Conservation (phyloP, 1,140 invertebrate species). For the Heterodera schachtii region DNA sequence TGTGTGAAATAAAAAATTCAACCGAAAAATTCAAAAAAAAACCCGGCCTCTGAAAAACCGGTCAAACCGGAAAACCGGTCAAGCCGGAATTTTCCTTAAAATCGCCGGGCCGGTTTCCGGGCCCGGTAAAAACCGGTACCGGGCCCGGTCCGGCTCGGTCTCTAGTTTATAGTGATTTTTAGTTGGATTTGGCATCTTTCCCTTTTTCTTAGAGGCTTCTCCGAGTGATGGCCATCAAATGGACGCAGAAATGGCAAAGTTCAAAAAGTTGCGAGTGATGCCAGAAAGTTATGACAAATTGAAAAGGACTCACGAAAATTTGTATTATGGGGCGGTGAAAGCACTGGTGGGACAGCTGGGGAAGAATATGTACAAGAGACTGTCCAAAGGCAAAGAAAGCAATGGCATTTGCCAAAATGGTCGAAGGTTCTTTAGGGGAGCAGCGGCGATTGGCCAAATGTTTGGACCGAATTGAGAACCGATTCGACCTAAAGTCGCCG, state of each 20-base stretch:
- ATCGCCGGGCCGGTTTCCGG: too few species aligned
- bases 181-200: too few species aligned
- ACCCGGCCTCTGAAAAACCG: too few species aligned
- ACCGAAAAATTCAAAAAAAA: too few species aligned
- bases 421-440: conserved; percentile 8
- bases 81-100: too few species aligned
- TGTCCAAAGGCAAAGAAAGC: conserved; percentile 9
- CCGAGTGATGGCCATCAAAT: not conserved
- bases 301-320: conserved; percentile 33
- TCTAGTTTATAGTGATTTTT: too few species aligned
- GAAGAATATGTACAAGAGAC: conserved; percentile 35
- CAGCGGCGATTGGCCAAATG: conserved; percentile 24
- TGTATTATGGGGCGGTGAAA: conserved; percentile 39
- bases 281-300: conserved; percentile 31
- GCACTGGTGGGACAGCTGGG: conserved; percentile 45
- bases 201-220: not conserved
- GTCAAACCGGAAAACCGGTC: too few species aligned
- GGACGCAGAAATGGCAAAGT: conserved; percentile 29
- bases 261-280: conserved; percentile 26
- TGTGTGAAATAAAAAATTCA: too few species aligned
- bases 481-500: conserved; percentile 23
- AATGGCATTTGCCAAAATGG: not conserved
- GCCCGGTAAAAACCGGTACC: too few species aligned
- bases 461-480: conserved; percentile 33
- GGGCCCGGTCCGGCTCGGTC: too few species aligned